Percentiles rank a stretch among this genome's conserved stretches.
Evolutionary conservation across 2,113 vertebrate genomes (phyloP).

Genomic region (Phalacrocorax pelagicus): DNA sequence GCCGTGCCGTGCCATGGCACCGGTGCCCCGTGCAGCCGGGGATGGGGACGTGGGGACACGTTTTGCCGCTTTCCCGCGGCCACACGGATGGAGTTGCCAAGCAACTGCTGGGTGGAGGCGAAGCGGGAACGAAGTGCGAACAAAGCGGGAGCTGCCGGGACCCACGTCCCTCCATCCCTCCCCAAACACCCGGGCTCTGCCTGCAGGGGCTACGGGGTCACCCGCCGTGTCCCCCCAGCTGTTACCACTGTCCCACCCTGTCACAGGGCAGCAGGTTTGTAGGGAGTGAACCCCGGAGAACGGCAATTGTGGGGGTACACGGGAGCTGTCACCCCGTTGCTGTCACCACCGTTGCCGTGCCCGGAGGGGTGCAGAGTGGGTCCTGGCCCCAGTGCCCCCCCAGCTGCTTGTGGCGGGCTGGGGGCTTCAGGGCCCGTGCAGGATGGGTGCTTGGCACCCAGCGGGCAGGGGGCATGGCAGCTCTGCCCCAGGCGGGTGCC

Average conservation of each 20-base stretch:
- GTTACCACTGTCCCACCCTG: rapidly evolving
- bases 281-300: rapidly evolving
- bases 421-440: not conserved
- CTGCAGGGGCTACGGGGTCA: not conserved
- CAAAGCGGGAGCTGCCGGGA: not conserved
- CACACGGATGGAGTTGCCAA: constrained; percentile 73
- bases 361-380: not conserved
- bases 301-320: not conserved
- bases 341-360: rapidly evolving
- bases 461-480: not conserved
- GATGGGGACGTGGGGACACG: not conserved
- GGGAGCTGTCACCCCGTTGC: not conserved
- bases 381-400: not conserved
- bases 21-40: not conserved
- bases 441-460: not conserved
- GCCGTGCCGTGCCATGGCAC: not conserved
- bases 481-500: not conserved
- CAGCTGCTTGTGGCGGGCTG: not conserved
- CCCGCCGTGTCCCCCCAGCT: rapidly evolving
- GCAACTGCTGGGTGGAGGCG: constrained; percentile 73
- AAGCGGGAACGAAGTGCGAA: constrained; percentile 22
- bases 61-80: not conserved
- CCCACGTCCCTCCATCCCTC: not conserved
- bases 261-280: not conserved
- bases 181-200: rapidly evolving